Evolutionary conservation across 2,888 invertebrate genomes (phyloP).

Genomic region (Meganola albula): DNA sequence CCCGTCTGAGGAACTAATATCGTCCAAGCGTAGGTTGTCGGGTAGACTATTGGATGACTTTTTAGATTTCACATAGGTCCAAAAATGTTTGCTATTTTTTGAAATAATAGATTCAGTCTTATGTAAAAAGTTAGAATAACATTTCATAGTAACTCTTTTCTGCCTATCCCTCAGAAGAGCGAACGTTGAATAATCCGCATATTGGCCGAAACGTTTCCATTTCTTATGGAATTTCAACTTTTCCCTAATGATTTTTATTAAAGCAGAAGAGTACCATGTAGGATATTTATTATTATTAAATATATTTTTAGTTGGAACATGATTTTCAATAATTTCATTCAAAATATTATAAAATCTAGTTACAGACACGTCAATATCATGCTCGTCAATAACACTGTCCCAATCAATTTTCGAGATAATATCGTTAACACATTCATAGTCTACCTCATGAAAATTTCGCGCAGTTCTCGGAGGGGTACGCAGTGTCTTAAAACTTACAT

Average conservation of each 20-base stretch:
- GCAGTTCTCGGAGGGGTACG: background rate
- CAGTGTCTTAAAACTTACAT: background rate
- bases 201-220: slow-evolving; percentile 3
- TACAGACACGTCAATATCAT: slow-evolving; percentile 1
- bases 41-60: too few species aligned
- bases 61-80: too few species aligned
- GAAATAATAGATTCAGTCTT: too few species aligned
- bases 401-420: background rate
- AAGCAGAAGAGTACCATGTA: slow-evolving; percentile 4
- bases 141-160: too few species aligned
- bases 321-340: background rate
- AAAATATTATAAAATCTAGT: slow-evolving; percentile 2
- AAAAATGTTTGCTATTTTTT: too few species aligned
- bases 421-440: background rate
- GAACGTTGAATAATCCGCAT: slow-evolving; percentile 2
- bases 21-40: too few species aligned
- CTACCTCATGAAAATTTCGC: background rate
- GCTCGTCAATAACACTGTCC: background rate
- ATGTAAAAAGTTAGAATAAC: too few species aligned
- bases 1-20: too few species aligned
- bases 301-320: slow-evolving; percentile 1
- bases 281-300: slow-evolving; percentile 1
- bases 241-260: slow-evolving; percentile 5
- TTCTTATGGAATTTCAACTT: slow-evolving; percentile 3
- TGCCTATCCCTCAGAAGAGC: slow-evolving; percentile 1